Evolutionary conservation across 1,140 invertebrate species (phyloP).

Genomic region (Acromyrmex heyeri): DNA sequence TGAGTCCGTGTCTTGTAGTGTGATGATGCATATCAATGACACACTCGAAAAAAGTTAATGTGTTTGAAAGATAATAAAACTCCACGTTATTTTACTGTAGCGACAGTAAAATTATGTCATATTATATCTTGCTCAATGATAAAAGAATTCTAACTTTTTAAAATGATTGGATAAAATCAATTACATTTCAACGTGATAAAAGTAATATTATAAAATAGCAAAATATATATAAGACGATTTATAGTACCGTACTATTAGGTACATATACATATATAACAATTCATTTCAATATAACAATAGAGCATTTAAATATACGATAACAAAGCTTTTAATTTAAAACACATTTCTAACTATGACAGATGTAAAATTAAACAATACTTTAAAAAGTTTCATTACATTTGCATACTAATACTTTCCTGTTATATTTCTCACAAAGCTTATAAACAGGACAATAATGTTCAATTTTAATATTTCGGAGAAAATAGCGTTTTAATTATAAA

Average conservation of each 20-base stretch:
- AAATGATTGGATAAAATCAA: conserved; percentile 9
- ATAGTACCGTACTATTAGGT: not conserved
- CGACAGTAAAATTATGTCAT: not conserved
- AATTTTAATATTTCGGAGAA: conserved; percentile 59
- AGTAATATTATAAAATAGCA: conserved; percentile 31
- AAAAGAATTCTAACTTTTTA: not conserved
- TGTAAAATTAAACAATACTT: conserved; percentile 27
- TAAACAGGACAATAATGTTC: conserved; percentile 42
- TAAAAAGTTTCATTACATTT: conserved; percentile 20
- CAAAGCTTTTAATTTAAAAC: conserved; percentile 34
- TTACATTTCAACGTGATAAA: conserved; percentile 9
- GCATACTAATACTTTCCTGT: conserved; percentile 7
- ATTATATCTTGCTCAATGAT: not conserved
- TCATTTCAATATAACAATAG: not conserved
- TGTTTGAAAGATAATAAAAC: conserved; percentile 23
- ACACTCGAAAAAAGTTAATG: not conserved
- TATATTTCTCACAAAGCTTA: conserved; percentile 23
- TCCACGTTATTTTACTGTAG: not conserved
- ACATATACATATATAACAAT: conserved; percentile 1
- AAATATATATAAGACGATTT: conserved; percentile 15
- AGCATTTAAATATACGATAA: conserved; percentile 7
- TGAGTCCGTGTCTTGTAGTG: not conserved
- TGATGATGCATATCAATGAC: too few relatives aligned
- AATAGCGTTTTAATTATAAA: conserved; percentile 47
- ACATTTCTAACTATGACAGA: not conserved